These are phyloP conservation scores for Drosophila truncata DNA, from an alignment of 1,140 invertebrate genomes.

Conservation along the genomic window DNA sequence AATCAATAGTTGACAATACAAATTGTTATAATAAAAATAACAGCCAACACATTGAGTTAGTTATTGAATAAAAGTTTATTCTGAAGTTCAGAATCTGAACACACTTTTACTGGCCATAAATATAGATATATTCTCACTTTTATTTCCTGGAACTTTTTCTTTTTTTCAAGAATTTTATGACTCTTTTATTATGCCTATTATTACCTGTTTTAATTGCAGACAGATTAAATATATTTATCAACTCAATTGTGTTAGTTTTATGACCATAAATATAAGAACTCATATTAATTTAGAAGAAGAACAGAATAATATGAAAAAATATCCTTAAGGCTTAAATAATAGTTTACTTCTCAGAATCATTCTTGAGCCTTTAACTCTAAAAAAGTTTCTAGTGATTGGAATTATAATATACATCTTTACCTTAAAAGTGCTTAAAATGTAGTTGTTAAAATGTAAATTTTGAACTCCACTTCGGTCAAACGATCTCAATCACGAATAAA, in stretches of 20 bases:
- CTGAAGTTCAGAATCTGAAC: no score
- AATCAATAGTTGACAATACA: neutral
- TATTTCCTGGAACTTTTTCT: neutral
- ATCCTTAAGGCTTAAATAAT: neutral
- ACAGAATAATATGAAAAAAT: neutral
- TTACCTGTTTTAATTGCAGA: neutral
- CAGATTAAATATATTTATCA: neutral
- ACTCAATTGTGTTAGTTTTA: neutral
- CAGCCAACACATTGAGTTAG: neutral
- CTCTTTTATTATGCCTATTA: neutral
- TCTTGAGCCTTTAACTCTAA: neutral
- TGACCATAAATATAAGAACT: neutral
- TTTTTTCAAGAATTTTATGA: neutral
- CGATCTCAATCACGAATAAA: conserved; percentile 24
- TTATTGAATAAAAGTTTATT: neutral
- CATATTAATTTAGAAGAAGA: neutral
- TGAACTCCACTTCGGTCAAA: neutral
- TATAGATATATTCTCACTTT: neutral
- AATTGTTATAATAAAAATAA: neutral
- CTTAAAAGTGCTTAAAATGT: neutral
- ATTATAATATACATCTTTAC: neutral
- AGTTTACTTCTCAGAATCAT: neutral
- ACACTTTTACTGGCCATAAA: neutral
- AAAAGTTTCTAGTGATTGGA: neutral
- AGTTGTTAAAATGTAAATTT: conserved; percentile 11